A percentile compares a stretch with the other conserved stretches of the same genome.
Evolutionary conservation across 2,888 invertebrate genomes (phyloP).

Genomic region (Dynastes grantii): DNA sequence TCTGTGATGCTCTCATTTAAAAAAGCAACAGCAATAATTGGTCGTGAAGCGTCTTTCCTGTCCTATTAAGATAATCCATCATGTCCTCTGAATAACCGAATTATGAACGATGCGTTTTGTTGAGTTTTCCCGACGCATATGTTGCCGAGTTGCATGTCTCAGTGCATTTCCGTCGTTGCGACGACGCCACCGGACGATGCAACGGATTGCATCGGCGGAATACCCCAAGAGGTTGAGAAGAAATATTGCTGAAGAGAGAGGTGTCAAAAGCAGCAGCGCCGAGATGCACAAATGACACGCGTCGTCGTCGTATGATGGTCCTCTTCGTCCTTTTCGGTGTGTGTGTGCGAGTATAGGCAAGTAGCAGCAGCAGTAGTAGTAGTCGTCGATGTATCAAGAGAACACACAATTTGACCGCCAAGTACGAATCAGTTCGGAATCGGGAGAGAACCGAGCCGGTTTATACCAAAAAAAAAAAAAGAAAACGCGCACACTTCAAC

Average conservation of each 20-base stretch:
- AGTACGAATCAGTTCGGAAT: conserved; percentile 61
- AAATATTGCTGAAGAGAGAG: conserved; percentile 38
- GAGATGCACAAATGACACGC: conserved; percentile 59
- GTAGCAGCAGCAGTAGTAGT: conserved; percentile 21
- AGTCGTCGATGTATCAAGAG: conserved; percentile 51
- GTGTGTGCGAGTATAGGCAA: conserved; percentile 16
- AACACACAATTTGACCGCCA: conserved; percentile 64
- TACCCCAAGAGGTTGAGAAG: conserved; percentile 51
- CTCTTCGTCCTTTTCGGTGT: background rate
- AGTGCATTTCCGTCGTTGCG: conserved; percentile 38
- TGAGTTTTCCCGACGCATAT: conserved; percentile 52
- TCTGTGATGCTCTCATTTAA: conserved; percentile 58
- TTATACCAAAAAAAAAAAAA: conserved; percentile 52
- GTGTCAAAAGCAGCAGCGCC: conserved; percentile 54
- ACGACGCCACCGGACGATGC: conserved; percentile 9
- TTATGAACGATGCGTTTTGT: conserved; percentile 39
- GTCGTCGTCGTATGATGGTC: conserved; percentile 47
- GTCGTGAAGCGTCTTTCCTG: conserved; percentile 45
- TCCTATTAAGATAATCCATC: conserved; percentile 54
- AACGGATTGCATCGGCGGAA: conserved; percentile 54
- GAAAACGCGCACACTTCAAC: conserved; percentile 53
- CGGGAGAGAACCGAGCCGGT: conserved; percentile 52
- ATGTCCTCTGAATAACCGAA: conserved; percentile 53
- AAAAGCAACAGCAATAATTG: conserved; percentile 52
- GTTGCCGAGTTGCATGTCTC: conserved; percentile 25